Evolutionary conservation across 1,140 invertebrate genomes (phyloP).

Genomic region (Zaprionus davidi): DNA sequence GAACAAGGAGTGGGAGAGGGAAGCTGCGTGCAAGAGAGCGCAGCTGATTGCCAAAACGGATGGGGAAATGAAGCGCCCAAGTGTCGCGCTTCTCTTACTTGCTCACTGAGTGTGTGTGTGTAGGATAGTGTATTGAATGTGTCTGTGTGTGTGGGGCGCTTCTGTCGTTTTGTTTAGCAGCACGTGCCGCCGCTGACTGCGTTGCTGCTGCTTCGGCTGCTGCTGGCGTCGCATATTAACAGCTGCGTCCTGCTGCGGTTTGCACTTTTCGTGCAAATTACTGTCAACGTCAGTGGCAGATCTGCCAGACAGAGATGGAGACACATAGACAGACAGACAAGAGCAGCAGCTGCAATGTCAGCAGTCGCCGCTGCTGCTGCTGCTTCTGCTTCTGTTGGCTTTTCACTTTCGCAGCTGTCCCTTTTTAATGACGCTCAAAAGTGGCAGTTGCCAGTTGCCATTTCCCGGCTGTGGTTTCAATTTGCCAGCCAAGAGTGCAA

Average conservation of each 20-base stretch:
- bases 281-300: slow-evolving; percentile 69
- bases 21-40: background rate
- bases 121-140: background rate
- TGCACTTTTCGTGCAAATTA: slow-evolving; percentile 78
- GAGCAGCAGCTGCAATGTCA: slow-evolving; percentile 25
- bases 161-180: slow-evolving; percentile 72
- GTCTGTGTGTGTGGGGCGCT: background rate
- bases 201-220: slow-evolving; percentile 17
- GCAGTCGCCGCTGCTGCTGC: slow-evolving; percentile 25
- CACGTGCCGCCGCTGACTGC: slow-evolving; percentile 56
- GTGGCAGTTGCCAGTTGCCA: slow-evolving; percentile 48
- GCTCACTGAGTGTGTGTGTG: slow-evolving; percentile 10
- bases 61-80: slow-evolving; percentile 67
- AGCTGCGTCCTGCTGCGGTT: slow-evolving; percentile 73
- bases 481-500: slow-evolving; percentile 30
- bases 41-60: slow-evolving; percentile 75
- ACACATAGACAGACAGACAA: background rate
- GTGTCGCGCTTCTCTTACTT: slow-evolving; percentile 3
- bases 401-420: slow-evolving; percentile 65
- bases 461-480: slow-evolving; percentile 52
- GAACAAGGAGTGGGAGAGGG: too few relatives aligned
- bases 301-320: background rate
- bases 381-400: slow-evolving; percentile 39
- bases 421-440: slow-evolving; percentile 69
- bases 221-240: slow-evolving; percentile 61